A percentile compares a stretch with the other conserved stretches of the same genome.
These are phyloP conservation scores for Loris lydekkerianus DNA, from an alignment of 2,797 vertebrate species.

Conservation along the genomic window DNA sequence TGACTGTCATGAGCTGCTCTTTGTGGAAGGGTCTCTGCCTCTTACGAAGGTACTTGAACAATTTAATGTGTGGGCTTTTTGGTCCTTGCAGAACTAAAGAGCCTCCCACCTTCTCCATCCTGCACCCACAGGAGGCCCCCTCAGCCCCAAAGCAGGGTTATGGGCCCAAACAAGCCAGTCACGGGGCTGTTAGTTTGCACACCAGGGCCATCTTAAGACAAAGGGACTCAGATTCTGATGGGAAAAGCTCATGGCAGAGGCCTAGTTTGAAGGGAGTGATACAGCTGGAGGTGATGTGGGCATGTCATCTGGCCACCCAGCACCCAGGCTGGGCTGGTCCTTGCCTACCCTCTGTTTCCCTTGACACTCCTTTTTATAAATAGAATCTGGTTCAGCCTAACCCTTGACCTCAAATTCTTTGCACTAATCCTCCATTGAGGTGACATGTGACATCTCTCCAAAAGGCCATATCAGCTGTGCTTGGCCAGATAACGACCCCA, in stretches of 20 bases:
- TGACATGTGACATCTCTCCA: slow-evolving; percentile 83
- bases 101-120: background rate
- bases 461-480: slow-evolving; percentile 83
- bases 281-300: background rate
- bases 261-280: rapidly evolving
- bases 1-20: background rate
- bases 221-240: rapidly evolving
- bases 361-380: slow-evolving; percentile 84
- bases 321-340: background rate
- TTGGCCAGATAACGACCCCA: slow-evolving; percentile 77
- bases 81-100: background rate
- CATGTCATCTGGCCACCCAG: background rate
- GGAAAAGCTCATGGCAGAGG: rapidly evolving
- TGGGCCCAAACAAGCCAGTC: background rate
- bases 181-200: rapidly evolving
- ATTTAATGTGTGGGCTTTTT: rapidly evolving
- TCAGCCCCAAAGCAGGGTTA: background rate
- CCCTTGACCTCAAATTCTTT: slow-evolving; percentile 87
- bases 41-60: background rate
- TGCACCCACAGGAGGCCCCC: background rate
- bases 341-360: slow-evolving; percentile 41
- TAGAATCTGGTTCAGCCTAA: slow-evolving; percentile 82
- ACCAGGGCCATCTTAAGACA: background rate
- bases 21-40: background rate
- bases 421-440: slow-evolving; percentile 75